Percentiles rank a stretch among this genome's conserved stretches.
These are phyloP conservation scores for Kryptopterus vitreolus DNA, from an alignment of 2,797 vertebrate species.

Conservation along the genomic window DNA sequence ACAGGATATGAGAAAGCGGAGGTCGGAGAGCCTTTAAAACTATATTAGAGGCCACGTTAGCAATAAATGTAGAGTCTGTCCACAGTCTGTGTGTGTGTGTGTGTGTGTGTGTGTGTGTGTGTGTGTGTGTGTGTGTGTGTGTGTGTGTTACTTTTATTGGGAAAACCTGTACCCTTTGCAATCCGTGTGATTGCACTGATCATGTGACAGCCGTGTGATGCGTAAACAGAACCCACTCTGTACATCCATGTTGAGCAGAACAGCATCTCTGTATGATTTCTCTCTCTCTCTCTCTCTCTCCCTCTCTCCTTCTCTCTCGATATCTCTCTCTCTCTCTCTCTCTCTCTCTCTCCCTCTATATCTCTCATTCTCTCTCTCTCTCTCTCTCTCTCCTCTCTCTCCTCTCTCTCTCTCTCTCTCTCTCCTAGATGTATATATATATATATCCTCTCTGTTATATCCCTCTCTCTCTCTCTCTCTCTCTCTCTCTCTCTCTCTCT, in stretches of 20 bases:
- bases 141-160: constrained; percentile 5
- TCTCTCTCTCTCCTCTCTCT: too few relatives aligned
- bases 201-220: background rate
- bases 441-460: too few relatives aligned
- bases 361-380: too few relatives aligned
- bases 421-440: too few relatives aligned
- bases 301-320: too few relatives aligned
- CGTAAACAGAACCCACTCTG: background rate
- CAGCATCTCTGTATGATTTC: background rate
- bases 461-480: too few relatives aligned
- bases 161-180: background rate
- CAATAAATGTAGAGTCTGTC: constrained; percentile 5
- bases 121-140: background rate
- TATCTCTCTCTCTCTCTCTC: too few relatives aligned
- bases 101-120: background rate
- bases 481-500: too few relatives aligned
- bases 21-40: constrained; percentile 35
- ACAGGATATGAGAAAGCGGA: constrained; percentile 42
- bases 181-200: background rate
- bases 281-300: too few relatives aligned
- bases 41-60: constrained; percentile 3
- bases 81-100: background rate
- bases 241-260: background rate
- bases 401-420: too few relatives aligned
- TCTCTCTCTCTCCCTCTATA: too few relatives aligned